phyloP scores from a whole-genome alignment of 2,113 vertebrate genomes.

The Mellivora capensis region DNA sequence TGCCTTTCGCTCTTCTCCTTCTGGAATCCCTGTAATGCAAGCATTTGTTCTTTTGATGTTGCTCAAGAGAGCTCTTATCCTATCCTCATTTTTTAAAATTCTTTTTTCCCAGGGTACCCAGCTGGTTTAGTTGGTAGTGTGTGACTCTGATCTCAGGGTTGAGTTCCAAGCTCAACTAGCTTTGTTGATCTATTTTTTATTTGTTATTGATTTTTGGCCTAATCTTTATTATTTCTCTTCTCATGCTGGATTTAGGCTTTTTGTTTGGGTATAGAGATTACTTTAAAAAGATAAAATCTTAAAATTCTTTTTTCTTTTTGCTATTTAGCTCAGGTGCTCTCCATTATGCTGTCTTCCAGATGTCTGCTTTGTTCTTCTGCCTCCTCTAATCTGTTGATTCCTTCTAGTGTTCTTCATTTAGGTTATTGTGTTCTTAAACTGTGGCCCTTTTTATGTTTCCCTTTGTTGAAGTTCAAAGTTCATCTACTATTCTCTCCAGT shows the following conservation, averaged over 20 bases:
- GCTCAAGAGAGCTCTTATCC: neutral
- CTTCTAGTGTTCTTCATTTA: neutral
- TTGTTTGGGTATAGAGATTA: neutral
- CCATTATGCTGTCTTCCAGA: neutral
- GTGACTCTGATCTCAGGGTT: neutral
- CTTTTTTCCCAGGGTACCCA: neutral
- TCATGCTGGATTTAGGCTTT: too few species aligned
- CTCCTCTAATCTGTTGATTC: neutral
- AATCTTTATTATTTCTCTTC: too few species aligned
- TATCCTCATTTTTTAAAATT: neutral
- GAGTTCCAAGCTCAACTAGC: neutral
- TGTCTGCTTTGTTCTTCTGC: neutral
- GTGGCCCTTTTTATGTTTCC: neutral
- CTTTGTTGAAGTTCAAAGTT: neutral
- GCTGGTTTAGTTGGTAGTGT: neutral
- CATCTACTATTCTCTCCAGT: neutral
- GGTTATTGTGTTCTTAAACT: neutral
- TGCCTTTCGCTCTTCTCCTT: neutral
- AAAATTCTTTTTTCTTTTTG: neutral
- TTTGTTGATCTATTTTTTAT: too few species aligned
- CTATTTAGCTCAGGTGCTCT: neutral
- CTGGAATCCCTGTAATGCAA: neutral
- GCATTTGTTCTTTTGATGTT: neutral
- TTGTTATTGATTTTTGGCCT: too few species aligned
- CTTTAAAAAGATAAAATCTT: neutral